Evolutionary conservation across 2,113 vertebrate genomes (phyloP).

Genomic region (Varanus salvator): DNA sequence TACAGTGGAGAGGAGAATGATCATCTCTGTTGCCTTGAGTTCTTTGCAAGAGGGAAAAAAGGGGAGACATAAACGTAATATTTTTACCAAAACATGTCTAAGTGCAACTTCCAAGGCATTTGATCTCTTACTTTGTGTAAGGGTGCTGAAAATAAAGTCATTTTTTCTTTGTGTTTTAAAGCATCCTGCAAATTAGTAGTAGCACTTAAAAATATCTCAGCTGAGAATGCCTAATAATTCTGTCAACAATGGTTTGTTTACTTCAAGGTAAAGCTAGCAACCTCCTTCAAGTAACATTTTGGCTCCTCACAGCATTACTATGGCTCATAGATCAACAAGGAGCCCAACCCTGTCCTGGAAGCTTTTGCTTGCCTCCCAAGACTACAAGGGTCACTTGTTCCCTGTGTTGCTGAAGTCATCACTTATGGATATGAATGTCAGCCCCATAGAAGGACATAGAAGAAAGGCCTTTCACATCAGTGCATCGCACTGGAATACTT

Average conservation of each 20-base stretch:
- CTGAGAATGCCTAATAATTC: neutral
- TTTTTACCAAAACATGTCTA: too few relatives aligned
- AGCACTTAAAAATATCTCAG: neutral
- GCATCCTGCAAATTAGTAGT: neutral
- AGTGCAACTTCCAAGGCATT: too few relatives aligned
- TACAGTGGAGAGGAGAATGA: too few relatives aligned
- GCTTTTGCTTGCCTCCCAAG: neutral
- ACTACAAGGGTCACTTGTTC: constrained; percentile 67
- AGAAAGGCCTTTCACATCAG: constrained; percentile 64
- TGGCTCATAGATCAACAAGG: constrained; percentile 37
- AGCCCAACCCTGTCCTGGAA: constrained; percentile 18
- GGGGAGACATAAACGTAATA: too few relatives aligned
- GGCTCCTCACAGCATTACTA: constrained; percentile 37
- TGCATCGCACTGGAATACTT: constrained; percentile 63
- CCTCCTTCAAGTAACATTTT: neutral
- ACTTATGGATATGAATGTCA: constrained; percentile 32
- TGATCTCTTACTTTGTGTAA: neutral
- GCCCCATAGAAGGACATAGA: constrained; percentile 38
- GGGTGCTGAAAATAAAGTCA: neutral
- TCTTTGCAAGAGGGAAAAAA: too few relatives aligned
- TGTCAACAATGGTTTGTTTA: neutral
- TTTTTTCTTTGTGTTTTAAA: neutral
- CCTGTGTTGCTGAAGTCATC: constrained; percentile 57
- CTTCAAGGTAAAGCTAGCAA: neutral
- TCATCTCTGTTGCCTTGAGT: too few relatives aligned